Evolutionary conservation across 2,888 invertebrate species (phyloP).

Genomic region (Lasioglossum figueresi): DNA sequence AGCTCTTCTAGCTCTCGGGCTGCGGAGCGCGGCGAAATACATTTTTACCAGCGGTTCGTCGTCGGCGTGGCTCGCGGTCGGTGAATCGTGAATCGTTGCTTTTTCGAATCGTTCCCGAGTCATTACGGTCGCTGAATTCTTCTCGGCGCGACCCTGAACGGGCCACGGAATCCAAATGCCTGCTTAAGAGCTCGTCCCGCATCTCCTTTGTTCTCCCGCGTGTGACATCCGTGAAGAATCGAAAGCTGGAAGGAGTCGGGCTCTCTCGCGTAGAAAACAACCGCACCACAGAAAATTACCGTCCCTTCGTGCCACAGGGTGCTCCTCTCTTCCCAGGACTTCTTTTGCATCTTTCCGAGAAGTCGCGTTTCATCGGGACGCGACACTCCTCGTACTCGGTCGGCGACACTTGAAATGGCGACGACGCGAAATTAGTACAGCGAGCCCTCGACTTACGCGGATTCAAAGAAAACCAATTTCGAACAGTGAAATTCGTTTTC

Average conservation of each 20-base stretch:
- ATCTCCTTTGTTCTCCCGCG: conserved; percentile 61
- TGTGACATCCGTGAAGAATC: conserved; percentile 66
- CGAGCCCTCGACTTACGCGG: no score
- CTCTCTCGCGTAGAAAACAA: conserved; percentile 52
- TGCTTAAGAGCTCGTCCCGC: conserved; percentile 57
- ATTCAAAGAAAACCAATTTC: no score
- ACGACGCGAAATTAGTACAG: conserved; percentile 51
- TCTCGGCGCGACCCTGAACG: conserved; percentile 48
- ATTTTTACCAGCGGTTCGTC: conserved; percentile 23
- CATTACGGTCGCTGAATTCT: conserved; percentile 53
- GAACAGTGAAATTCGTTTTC: no score
- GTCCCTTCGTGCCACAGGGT: conserved; percentile 41
- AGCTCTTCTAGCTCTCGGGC: conserved; percentile 46
- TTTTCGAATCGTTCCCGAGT: conserved; percentile 25
- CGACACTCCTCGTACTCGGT: not conserved
- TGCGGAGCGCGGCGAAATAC: conserved; percentile 1
- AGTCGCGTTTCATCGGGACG: not conserved
- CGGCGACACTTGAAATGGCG: conserved; percentile 32
- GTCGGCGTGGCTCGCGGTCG: conserved; percentile 4
- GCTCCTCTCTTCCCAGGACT: not conserved
- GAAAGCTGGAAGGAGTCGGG: conserved; percentile 60
- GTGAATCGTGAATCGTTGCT: not conserved
- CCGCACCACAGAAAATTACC: conserved; percentile 55
- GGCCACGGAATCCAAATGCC: conserved; percentile 64
- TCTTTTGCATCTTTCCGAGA: conserved; percentile 18